These are phyloP conservation scores for Strigamia crassipes DNA, from an alignment of 2,888 invertebrate species.

Conservation along the genomic window DNA sequence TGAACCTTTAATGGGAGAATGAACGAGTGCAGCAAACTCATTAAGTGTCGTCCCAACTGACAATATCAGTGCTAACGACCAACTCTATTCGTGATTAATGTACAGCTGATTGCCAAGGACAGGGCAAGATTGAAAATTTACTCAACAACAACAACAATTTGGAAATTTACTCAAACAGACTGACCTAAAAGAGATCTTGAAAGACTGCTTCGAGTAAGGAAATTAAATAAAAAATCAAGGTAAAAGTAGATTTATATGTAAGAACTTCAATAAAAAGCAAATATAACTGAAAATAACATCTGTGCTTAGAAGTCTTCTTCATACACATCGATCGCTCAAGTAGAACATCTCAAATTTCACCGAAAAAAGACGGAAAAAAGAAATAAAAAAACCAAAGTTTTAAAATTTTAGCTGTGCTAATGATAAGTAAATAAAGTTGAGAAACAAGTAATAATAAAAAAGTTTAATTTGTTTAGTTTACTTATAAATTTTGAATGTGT, in stretches of 20 bases:
- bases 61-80: conserved; percentile 34
- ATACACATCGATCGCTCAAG: conserved; percentile 28
- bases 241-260: neutral
- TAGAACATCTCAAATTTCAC: neutral
- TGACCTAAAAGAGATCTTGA: neutral
- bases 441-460: too few relatives aligned
- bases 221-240: neutral
- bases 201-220: neutral
- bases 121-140: conserved; percentile 22
- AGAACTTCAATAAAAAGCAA: neutral
- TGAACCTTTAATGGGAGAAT: conserved; percentile 19
- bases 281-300: conserved; percentile 11
- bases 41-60: conserved; percentile 37
- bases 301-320: conserved; percentile 10
- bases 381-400: neutral
- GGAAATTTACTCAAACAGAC: conserved; percentile 5
- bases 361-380: neutral
- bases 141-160: conserved; percentile 6
- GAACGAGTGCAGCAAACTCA: conserved; percentile 37
- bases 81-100: conserved; percentile 34
- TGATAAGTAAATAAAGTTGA: too few relatives aligned
- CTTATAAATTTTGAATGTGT: too few relatives aligned
- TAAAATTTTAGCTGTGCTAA: too few relatives aligned
- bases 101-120: conserved; percentile 25
- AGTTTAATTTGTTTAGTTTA: too few relatives aligned